Percentiles rank a stretch among this genome's conserved stretches.
Evolutionary conservation across 2,113 vertebrate species (phyloP).

Genomic region (Gavia stellata): DNA sequence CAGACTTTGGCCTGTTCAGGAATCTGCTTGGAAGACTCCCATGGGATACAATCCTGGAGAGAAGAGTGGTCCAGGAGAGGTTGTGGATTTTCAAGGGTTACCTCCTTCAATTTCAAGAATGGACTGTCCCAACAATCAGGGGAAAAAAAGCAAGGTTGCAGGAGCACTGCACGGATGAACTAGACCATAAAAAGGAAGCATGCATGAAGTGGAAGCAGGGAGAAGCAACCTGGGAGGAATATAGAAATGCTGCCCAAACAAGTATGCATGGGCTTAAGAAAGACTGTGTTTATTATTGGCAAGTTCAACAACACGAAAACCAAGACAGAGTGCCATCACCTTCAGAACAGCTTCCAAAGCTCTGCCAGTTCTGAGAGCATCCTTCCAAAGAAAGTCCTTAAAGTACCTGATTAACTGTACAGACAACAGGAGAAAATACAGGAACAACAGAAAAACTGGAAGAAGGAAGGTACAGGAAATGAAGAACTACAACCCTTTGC

Average conservation of each 20-base stretch:
- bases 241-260: not conserved
- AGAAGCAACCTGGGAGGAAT: not conserved
- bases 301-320: not conserved
- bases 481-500: not conserved
- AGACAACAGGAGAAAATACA: not conserved
- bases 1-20: not conserved
- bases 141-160: not conserved
- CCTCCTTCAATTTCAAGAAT: not conserved
- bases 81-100: not conserved
- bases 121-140: fast-evolving
- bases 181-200: not conserved
- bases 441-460: not conserved
- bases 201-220: not conserved
- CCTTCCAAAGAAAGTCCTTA: not conserved
- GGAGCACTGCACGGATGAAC: not conserved
- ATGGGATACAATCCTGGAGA: not conserved
- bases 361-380: not conserved
- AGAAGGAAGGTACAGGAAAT: not conserved
- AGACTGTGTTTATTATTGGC: not conserved
- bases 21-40: not conserved
- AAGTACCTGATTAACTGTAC: not conserved
- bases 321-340: not conserved
- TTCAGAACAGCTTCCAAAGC: not conserved
- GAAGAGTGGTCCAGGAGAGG: not conserved
- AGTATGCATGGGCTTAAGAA: not conserved